Base-by-base conservation (phyloP, 2,888 invertebrate species). In the Patella depressa region DNA sequence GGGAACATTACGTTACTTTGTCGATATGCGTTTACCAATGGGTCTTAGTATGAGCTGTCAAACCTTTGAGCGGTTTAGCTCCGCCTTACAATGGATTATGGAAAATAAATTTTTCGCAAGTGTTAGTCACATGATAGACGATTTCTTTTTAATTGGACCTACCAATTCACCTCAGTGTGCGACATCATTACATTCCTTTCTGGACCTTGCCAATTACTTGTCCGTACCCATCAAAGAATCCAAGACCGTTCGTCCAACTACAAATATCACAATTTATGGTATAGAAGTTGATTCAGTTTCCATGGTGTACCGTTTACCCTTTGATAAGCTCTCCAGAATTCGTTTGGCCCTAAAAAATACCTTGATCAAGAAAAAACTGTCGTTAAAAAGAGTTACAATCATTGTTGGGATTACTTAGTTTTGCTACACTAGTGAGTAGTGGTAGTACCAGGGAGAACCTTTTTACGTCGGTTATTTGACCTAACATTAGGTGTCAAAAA, bases 11-110 rank as follows among this genome's bases (percentile, higher is more conserved):
- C 14, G 7, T 55, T 74, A 55, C 14, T 74, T 55, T 34, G 34
- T n/a, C 7, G 74, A 74, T 34, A 74, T 24, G 24, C 29, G 34
- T 24, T 29, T 74, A n/a, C 74, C 74, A 1, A 29, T 54, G 74
- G 65, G 73, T 2, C 45, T 24, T 17, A 73, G 73, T 57, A 34
- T 34, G n/a, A 57, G 34, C 14, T 73, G 73, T 17, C 55, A 57
- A 14, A 54, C 45, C 29, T 7, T 73, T 24, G 73, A 73, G n/a
- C 24, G 17, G 17, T 59, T 73, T 17, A 73, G 73, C 57, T 57
- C 19, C 4, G 73, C 73, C 14, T 45, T 73, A 24, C 24, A 24
- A 17, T 73, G 73, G 73, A 17, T 73, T 19, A 45, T 59, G 15
- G n/a, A 17, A 19, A 15, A 17, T 7, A 73, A 55, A 55, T 54